Base-by-base conservation (phyloP, 2,888 invertebrate genomes). In the Oithona nana region DNA sequence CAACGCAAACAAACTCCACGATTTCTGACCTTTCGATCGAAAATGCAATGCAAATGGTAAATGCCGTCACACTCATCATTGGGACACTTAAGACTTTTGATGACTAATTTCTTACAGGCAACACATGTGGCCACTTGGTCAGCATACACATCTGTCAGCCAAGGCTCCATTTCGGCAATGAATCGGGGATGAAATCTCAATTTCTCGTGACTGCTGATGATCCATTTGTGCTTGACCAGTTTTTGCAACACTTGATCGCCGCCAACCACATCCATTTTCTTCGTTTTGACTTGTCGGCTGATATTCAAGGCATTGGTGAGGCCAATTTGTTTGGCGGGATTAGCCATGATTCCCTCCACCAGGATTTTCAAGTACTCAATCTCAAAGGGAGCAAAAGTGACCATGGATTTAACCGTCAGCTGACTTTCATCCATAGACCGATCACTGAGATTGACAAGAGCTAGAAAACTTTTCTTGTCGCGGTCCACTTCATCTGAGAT, bases 331-430 rank as follows among this genome's bases (percentile, higher is more conserved):
- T 51, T 51, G 13, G 20, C 20, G 26, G 49, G 50, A 49, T 28
- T 59, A 49, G 49, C 59, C 49, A 59, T 59, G 48, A 59, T 59
- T 4, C 50, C 26, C 3, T 49, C 59, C 3, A 59, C 28, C 24
- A 59, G 26, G 20, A 59, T 20, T 26, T 59, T 59, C 48, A 59
- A 49, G 49, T 28, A 49, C 59, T 59, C 59, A n/a, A 59, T 26
- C 29, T 59, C 59, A 28, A 26, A 26, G 16, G 59, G 59, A 6
- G 49, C 2, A 24, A 49, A 59, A 28, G 24, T 26, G n/a, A 59
- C 50, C 59, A 59, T 59, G 50, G 24, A 22, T 49, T 49, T 59
- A 6, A 28, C 20, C 3, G 59, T 59, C 1, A 59, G 26, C 26
- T 59, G 16, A 6, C 50, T 59, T 48, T 24, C 1, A 26, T 59